Base-by-base conservation (phyloP, 2,888 invertebrate genomes). In the Galerucella nymphaeae region DNA sequence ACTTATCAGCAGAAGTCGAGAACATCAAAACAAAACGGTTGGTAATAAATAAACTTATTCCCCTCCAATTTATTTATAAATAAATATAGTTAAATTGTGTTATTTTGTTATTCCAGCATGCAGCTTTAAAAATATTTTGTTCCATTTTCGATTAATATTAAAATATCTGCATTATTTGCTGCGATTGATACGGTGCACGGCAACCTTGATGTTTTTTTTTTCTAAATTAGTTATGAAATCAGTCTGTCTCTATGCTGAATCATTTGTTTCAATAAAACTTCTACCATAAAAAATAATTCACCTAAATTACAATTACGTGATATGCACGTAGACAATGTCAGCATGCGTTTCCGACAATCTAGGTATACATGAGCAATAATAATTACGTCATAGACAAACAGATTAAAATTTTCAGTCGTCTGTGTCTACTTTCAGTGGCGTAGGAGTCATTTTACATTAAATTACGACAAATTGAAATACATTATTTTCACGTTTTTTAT, bases 311-410 rank as follows among this genome's bases (percentile, higher is more conserved):
- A 59, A 38, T 59, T 59, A 59, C 58, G 58, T 59, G 58, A 59
- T 38, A 38, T 30, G 38, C 14, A 30, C 59, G 38, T 38, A 59
- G 59, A 38, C 59, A 59, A 59, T 59, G 59, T 38, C 38, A 38
- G 38, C n/a, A 59, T 59, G 59, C 38, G 38, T 59, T 59, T 59
- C 59, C 59, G 38, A 59, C 59, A 59, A 14, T 30, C 14, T 14
- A 2, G 23, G 38, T 38, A 59, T 61, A 41, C 11, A 61, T 61
- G 61, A 61, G 41, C 61, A 61, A 61, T 62, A 14, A 18, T 70
- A 38, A 42, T 70, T 70, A 64, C 70, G 70, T 70, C 70, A 70
- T 55, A 70, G 63, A 63, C 70, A 53, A 55, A 69, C 69, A 63
- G 57, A 70, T 70, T 70, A 70, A 55, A 64, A 69, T 63, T 70